phyloP scores from a whole-genome alignment of 1,140 invertebrate species.

The Cherax destructor region DNA sequence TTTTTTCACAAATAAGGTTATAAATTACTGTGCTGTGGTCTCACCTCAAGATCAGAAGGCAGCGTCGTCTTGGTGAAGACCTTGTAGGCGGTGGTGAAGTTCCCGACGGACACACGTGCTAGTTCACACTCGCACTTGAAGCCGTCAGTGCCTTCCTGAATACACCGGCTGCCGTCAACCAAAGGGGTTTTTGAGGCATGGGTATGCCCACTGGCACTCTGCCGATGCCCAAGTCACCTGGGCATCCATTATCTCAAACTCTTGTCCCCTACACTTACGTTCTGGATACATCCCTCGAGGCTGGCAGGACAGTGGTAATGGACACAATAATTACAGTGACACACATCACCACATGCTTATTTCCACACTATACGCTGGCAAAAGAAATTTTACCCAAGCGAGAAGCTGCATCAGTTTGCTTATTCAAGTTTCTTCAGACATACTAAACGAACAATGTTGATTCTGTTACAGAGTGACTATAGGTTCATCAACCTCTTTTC shows the following conservation, averaged over 20 bases:
- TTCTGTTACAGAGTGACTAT: no score
- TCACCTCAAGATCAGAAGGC: slow-evolving; percentile 82
- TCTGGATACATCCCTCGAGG: slow-evolving; percentile 77
- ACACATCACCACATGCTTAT: no score
- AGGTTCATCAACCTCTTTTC: no score
- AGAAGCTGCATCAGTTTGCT: no score
- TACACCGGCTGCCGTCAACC: slow-evolving; percentile 83
- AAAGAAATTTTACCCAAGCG: no score
- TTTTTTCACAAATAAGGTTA: no score
- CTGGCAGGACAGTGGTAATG: neutral
- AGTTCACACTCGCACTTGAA: slow-evolving; percentile 90
- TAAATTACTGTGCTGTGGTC: slow-evolving; percentile 73
- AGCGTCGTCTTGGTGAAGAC: slow-evolving; percentile 77
- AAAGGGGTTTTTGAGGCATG: slow-evolving; percentile 85
- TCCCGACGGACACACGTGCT: slow-evolving; percentile 84
- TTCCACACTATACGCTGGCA: no score
- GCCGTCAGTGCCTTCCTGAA: slow-evolving; percentile 86
- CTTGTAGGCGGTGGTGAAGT: slow-evolving; percentile 79
- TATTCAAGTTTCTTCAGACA: no score
- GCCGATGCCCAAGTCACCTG: slow-evolving; percentile 85
- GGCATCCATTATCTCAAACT: slow-evolving; percentile 81
- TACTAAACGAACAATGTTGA: no score
- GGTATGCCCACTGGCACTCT: slow-evolving; percentile 90
- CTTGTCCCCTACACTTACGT: slow-evolving; percentile 81
- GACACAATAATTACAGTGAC: no score